phyloP scores from a whole-genome alignment of 2,888 invertebrate genomes.

The Dermolepida albohirtum region DNA sequence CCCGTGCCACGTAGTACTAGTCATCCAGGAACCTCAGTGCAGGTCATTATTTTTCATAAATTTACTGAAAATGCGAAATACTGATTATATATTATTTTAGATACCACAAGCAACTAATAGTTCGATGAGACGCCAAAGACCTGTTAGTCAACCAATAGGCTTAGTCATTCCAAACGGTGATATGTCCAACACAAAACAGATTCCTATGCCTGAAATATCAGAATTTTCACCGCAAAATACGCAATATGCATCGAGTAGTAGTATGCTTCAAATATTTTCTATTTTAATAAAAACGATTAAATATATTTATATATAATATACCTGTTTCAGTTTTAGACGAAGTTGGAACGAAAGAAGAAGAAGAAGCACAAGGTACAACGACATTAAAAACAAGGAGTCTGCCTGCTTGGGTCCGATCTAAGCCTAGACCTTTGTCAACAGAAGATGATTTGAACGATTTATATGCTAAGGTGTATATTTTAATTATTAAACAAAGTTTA shows the following conservation, averaged over 20 bases:
- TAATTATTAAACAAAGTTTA: not conserved
- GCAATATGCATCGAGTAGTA: constrained; percentile 76
- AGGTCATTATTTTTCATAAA: constrained; percentile 46
- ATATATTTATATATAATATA: too few species aligned
- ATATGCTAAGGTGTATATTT: constrained; percentile 72
- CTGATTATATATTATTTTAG: constrained; percentile 17
- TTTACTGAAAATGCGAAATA: constrained; percentile 5
- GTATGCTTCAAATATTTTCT: constrained; percentile 64
- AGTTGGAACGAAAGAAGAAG: constrained; percentile 65
- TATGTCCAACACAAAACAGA: constrained; percentile 57
- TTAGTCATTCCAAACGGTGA: constrained; percentile 58
- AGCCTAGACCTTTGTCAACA: constrained; percentile 75
- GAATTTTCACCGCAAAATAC: constrained; percentile 67
- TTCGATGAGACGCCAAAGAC: constrained; percentile 59
- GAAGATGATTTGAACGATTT: constrained; percentile 77
- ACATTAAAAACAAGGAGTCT: constrained; percentile 74
- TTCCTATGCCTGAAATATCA: constrained; percentile 67
- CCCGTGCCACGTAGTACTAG: constrained; percentile 64
- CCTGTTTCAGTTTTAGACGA: constrained; percentile 71
- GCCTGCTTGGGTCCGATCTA: constrained; percentile 79
- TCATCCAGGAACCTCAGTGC: constrained; percentile 58
- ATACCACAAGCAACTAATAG: constrained; percentile 29
- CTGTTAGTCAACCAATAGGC: constrained; percentile 65
- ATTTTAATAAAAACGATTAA: constrained; percentile 5
- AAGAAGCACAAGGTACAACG: constrained; percentile 66